These are phyloP conservation scores for Cordilura impudica DNA, from an alignment of 2,888 invertebrate genomes.

Conservation along the genomic window DNA sequence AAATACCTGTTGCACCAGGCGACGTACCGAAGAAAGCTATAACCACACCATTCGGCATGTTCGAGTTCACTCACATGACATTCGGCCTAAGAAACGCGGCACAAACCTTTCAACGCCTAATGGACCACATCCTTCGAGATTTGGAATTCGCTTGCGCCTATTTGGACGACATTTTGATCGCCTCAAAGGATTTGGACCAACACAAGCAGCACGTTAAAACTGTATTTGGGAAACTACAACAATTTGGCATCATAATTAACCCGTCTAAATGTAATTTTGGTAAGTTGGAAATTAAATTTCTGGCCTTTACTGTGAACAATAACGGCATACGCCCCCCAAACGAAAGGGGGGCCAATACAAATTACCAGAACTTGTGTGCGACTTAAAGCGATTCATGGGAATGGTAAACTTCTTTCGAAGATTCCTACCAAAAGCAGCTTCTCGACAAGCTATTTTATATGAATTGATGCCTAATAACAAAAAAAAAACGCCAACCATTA, in stretches of 20 bases:
- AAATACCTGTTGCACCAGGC: constrained; percentile 46
- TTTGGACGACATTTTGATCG: constrained; percentile 68
- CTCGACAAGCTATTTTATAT: no score
- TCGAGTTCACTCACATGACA: constrained; percentile 45
- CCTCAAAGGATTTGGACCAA: constrained; percentile 58
- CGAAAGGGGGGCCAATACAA: constrained; percentile 53
- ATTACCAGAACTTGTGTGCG: constrained; percentile 46
- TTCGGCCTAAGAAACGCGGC: constrained; percentile 57
- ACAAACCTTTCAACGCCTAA: constrained; percentile 53
- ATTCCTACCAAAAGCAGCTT: constrained; percentile 47
- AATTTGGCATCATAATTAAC: constrained; percentile 65
- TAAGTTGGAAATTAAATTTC: constrained; percentile 43
- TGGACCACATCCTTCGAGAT: constrained; percentile 47
- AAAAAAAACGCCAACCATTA: constrained; percentile 45
- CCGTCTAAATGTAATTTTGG: constrained; percentile 58
- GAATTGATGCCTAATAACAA: constrained; percentile 10
- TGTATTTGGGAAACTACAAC: constrained; percentile 62
- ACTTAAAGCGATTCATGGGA: constrained; percentile 62
- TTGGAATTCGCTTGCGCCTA: constrained; percentile 62
- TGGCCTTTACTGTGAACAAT: constrained; percentile 45
- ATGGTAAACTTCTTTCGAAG: constrained; percentile 60
- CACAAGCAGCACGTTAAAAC: constrained; percentile 54
- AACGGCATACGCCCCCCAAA: constrained; percentile 39
- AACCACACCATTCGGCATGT: constrained; percentile 58
- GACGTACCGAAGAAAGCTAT: constrained; percentile 58